Evolutionary conservation across 2,113 vertebrate genomes (phyloP), one percentile per base, ranked within the genome.

Genomic region (Glaucidium brasilianum): DNA sequence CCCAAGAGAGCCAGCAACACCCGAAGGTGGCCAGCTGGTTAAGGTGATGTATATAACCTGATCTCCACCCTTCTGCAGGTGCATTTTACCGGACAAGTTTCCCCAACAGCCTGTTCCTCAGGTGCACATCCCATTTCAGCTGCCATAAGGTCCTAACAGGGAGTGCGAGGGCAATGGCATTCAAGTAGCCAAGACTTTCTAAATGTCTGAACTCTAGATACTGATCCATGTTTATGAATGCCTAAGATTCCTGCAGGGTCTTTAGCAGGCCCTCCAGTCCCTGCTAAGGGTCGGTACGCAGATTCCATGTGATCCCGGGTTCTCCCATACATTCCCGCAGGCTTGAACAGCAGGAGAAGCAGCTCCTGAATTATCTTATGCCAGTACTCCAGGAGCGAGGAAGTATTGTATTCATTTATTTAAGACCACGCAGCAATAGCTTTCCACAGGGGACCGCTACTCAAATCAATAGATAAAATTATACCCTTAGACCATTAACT

Each of bases 381-480:
- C 37, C 2, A 1, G 14, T 16, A 26, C 82, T 43, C 4, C 3
- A 53, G 29, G 53, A 88, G 34, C 6, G 41, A 86, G 63, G 53
- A 88, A 76, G 58, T 17, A 55, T 22, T 9, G 47, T 20, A 23
- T 56, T 72, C 52, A 87, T 93, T 88, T 88, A 90, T 79, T 93
- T 85, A 95, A 64, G 73, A 47, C 32, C 67, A 76, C 0, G 6
- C 75, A 90, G 91, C 75, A 56, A 63, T 30, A 69, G 83, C 29
- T 94, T 94, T 85, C 69, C 92, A 72, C 75, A 78, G 74, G 90
- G 82, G 52, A 91, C 73, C 7, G 17, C 84, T 81, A 34, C 86
- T 89, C n/a, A n/a, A 85, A 96, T 89, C 86, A 78, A 96, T 81
- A 89, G 80, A 84, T 94, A 58, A 95, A 95, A 92, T 86, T 67